A percentile compares a stretch with the other conserved stretches of the same genome.
Conservation (phyloP, 2,797 vertebrate genomes). For the Dicrostonyx torquatus region DNA sequence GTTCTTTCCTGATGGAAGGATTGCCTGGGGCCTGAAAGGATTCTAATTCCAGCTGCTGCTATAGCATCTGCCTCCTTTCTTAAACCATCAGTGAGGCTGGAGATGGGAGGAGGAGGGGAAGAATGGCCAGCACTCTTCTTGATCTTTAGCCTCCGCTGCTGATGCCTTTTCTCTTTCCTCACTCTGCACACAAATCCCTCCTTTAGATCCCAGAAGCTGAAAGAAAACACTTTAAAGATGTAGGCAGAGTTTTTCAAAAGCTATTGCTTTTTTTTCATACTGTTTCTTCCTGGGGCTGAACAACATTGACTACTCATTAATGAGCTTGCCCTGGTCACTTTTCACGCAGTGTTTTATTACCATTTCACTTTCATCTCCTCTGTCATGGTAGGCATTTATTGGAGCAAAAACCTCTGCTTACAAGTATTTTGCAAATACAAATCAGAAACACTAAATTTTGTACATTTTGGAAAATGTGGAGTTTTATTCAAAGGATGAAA, state of each 20-base stretch:
- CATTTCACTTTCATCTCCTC: constrained; percentile 40
- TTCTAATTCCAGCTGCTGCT: constrained; percentile 47
- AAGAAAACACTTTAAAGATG: constrained; percentile 55
- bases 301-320: constrained; percentile 44
- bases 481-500: constrained; percentile 21
- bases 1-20: constrained; percentile 53
- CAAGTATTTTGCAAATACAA: constrained; percentile 25
- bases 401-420: constrained; percentile 12
- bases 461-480: background rate
- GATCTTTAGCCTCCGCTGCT: background rate
- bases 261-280: constrained; percentile 26
- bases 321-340: background rate
- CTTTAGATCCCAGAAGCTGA: constrained; percentile 38
- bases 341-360: constrained; percentile 30
- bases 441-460: constrained; percentile 31
- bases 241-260: background rate
- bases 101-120: background rate
- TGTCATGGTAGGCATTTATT: background rate
- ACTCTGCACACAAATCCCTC: constrained; percentile 50
- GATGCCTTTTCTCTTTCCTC: background rate
- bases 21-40: constrained; percentile 63
- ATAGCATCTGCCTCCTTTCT: constrained; percentile 57
- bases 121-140: background rate
- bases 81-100: background rate
- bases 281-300: constrained; percentile 47